Evolutionary conservation across 2,113 vertebrate species (phyloP).

Genomic region (Python bivittatus): DNA sequence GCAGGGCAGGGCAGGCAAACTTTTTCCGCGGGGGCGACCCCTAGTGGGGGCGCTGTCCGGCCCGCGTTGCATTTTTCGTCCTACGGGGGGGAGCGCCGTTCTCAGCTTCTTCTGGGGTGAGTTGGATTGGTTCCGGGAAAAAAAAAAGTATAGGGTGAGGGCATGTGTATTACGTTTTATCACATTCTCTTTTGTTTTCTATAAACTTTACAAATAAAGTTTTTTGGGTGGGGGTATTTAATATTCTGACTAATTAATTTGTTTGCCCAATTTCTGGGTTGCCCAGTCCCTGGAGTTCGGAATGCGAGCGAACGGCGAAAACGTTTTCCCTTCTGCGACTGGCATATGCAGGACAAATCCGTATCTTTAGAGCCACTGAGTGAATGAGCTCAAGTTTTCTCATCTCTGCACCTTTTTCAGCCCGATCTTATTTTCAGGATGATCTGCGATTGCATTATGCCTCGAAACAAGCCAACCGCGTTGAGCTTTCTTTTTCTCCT

Average conservation of each 20-base stretch:
- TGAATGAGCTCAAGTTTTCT: background rate
- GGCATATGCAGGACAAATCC: background rate
- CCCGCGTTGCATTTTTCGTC: background rate
- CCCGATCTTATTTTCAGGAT: background rate
- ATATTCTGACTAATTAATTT: background rate
- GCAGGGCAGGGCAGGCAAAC: background rate
- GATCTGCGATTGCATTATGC: background rate
- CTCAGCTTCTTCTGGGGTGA: background rate
- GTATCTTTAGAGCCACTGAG: background rate
- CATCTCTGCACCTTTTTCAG: background rate
- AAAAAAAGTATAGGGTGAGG: too few relatives aligned
- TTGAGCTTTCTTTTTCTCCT: background rate
- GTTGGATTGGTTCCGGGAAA: background rate
- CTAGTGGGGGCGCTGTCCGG: background rate
- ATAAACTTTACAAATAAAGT: background rate
- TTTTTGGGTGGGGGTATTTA: background rate
- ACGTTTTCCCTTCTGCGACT: background rate
- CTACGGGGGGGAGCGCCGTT: background rate
- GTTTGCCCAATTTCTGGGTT: background rate
- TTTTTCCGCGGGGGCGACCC: background rate
- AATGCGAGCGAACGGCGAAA: background rate
- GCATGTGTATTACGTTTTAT: background rate
- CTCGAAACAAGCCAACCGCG: background rate
- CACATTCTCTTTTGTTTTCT: background rate
- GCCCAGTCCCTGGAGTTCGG: background rate